Base-by-base conservation (phyloP, 1,140 invertebrate genomes). In the Drosophila pectinifera region DNA sequence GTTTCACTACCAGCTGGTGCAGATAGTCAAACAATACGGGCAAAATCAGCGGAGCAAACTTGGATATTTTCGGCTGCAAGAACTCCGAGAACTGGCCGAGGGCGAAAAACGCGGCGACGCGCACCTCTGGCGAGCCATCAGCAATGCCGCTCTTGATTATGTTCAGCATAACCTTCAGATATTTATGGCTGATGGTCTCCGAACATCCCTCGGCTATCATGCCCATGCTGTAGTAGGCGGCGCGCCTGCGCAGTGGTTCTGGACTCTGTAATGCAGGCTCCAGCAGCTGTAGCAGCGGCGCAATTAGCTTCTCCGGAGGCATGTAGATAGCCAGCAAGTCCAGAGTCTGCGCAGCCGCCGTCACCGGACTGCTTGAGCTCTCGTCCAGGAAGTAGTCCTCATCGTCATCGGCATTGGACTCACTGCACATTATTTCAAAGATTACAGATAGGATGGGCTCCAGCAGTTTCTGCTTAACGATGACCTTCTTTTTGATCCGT, bases 31-130 rank as follows among this genome's bases (percentile, higher is more conserved):
- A 96, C 0, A 97, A 91, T 26, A 97, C 93, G 2, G 96, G 96
- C 34, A 97, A 84, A 16, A 97, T 85, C 69, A 96, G 94, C 1
- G 94, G 92, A 0, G 96, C 94, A 90, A 94, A 97, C 53, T 95
- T 94, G 55, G 95, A 96, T 26, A 97, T 96, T 14, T 95, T 94
- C 1, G 95, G 94, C 92, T 97, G 96, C 20, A 97, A 92, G 93
- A 95, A 94, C 92, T 97, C 96, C 0, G 96, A 95, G 91, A 97
- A 97, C 90, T 97, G 96, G 0, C 96, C 96, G 1, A 97, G 92
- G 1, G 96, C 95, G 93, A 96, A 97, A 11, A 97, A 93, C 0
- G 96, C 96, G 6, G 96, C 94, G 92, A 96, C 96, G 36, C 95
- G 93, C 28, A 92, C 96, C 13, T 94, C 89, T 0, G 93, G 92